Evolutionary conservation across 2,113 vertebrate genomes (phyloP).

Genomic region (Cichladusa arquata): DNA sequence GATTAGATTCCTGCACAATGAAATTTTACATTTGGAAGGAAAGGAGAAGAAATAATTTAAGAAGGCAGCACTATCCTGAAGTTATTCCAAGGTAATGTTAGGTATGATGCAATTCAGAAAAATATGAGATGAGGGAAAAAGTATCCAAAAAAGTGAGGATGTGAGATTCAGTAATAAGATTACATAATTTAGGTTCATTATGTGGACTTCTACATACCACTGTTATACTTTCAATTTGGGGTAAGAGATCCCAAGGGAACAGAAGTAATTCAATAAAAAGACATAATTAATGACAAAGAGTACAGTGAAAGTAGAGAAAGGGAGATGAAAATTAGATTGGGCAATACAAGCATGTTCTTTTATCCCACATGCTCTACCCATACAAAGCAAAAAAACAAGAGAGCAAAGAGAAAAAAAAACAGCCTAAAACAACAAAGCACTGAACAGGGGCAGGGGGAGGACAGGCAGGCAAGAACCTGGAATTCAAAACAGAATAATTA

Average conservation of each 20-base stretch:
- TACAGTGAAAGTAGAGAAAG: background rate
- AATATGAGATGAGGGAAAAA: background rate
- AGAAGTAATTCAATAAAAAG: background rate
- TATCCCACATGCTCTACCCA: background rate
- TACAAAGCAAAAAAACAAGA: background rate
- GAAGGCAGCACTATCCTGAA: background rate
- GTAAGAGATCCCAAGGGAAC: background rate
- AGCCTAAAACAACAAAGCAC: background rate
- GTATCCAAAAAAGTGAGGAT: background rate
- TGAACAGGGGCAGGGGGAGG: accelerated
- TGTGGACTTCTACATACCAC: background rate
- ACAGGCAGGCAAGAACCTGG: background rate
- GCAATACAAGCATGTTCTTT: background rate
- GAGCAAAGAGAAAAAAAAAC: background rate
- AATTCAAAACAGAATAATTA: background rate
- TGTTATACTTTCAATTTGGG: background rate
- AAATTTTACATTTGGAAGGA: background rate
- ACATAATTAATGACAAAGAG: background rate
- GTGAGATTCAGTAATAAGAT: background rate
- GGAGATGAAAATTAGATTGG: background rate
- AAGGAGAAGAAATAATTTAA: background rate
- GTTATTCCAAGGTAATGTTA: background rate
- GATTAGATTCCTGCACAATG: background rate
- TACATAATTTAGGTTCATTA: background rate
- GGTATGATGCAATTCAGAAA: background rate